Conservation (phyloP, 2,113 vertebrate species). For the Suricata suricatta region DNA sequence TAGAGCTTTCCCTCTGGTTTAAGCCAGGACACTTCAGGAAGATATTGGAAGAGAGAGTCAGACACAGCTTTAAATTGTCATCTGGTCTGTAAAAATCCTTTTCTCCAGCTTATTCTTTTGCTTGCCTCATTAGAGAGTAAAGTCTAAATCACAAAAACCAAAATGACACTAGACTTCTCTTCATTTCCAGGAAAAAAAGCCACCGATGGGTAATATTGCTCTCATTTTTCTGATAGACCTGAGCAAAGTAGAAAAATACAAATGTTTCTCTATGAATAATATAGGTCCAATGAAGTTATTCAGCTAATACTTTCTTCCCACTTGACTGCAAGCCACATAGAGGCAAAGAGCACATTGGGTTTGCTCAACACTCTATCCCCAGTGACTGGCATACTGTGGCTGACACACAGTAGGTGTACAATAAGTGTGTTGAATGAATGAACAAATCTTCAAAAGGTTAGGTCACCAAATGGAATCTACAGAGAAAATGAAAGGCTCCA, state of each 20-base stretch:
- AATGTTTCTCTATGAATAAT: neutral
- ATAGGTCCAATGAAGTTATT: neutral
- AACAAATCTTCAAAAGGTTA: neutral
- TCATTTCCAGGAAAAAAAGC: neutral
- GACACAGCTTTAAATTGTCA: neutral
- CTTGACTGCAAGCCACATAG: neutral
- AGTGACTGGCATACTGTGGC: neutral
- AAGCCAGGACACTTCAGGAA: neutral
- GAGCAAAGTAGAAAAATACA: neutral
- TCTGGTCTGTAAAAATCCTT: neutral
- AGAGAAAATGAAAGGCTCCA: neutral
- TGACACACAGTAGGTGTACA: neutral
- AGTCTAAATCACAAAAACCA: neutral
- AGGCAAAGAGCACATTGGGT: neutral
- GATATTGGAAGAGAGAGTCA: neutral
- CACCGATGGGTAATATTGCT: neutral
- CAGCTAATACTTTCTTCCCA: neutral
- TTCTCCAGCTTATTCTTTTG: neutral
- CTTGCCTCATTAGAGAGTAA: neutral
- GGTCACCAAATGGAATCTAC: neutral
- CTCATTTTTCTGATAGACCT: neutral
- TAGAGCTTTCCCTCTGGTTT: neutral
- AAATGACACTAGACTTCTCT: neutral
- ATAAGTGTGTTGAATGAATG: neutral
- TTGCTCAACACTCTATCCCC: neutral